Evolutionary conservation across 2,888 invertebrate species (phyloP).

Genomic region (Cantharis lateralis): DNA sequence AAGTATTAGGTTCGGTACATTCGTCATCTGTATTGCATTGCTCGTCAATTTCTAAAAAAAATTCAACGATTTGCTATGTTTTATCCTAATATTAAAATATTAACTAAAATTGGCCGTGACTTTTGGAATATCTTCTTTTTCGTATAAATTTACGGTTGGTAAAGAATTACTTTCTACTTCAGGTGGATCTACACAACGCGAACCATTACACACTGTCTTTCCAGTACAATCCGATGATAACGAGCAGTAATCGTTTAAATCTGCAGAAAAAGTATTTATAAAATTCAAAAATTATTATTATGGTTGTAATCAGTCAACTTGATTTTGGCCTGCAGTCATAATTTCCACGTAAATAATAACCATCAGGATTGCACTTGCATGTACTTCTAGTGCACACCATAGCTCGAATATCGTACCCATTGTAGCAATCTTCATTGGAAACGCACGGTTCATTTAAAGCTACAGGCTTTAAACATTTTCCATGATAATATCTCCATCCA

Average conservation of each 20-base stretch:
- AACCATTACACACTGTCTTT: slow-evolving; percentile 1
- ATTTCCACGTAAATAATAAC: slow-evolving; percentile 32
- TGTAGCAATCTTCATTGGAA: slow-evolving; percentile 33
- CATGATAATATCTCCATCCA: slow-evolving; percentile 29
- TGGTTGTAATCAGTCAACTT: neutral
- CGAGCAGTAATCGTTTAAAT: slow-evolving; percentile 14
- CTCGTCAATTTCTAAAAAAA: neutral
- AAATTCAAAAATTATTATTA: neutral
- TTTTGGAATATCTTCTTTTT: neutral
- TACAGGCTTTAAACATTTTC: slow-evolving; percentile 22
- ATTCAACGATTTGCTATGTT: neutral
- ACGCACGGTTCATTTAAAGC: slow-evolving; percentile 24
- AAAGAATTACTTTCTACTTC: neutral
- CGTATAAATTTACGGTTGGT: neutral
- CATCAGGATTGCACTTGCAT: slow-evolving; percentile 34
- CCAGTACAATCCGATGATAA: slow-evolving; percentile 16
- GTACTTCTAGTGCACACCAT: slow-evolving; percentile 23
- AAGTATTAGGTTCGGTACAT: slow-evolving; percentile 6
- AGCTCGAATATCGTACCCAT: slow-evolving; percentile 32
- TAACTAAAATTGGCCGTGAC: neutral
- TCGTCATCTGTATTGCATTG: neutral
- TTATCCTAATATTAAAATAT: neutral
- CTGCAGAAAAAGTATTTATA: slow-evolving; percentile 5
- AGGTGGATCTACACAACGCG: neutral
- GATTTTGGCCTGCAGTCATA: slow-evolving; percentile 32